phyloP scores from a whole-genome alignment of 2,888 invertebrate species.

The Tetragonula carbonaria region DNA sequence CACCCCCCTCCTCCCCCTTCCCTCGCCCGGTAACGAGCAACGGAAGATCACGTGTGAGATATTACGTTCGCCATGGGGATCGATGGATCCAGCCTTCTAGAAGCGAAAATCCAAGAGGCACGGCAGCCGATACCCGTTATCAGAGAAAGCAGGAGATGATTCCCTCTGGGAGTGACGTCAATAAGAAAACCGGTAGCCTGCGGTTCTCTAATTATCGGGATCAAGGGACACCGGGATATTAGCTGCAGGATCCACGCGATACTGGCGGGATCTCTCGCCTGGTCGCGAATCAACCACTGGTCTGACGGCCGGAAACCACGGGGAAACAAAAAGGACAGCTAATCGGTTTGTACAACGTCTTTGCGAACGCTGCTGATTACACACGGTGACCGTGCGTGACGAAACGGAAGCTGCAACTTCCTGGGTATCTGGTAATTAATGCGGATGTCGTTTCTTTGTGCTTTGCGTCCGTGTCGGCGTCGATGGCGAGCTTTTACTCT shows the following conservation, averaged over 20 bases:
- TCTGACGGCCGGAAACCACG: neutral
- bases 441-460: too few relatives aligned
- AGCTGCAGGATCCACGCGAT: slow-evolving; percentile 18
- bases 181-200: slow-evolving; percentile 36
- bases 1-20: too few relatives aligned
- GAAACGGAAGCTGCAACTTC: neutral
- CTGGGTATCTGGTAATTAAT: neutral
- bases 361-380: neutral
- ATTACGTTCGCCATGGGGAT: slow-evolving; percentile 30
- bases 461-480: too few relatives aligned
- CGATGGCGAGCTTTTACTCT: too few relatives aligned
- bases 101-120: slow-evolving; percentile 22
- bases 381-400: neutral
- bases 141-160: neutral
- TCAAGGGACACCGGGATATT: slow-evolving; percentile 20
- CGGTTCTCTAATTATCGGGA: slow-evolving; percentile 47
- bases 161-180: slow-evolving; percentile 37
- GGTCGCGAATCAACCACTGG: neutral
- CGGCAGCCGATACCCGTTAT: slow-evolving; percentile 39
- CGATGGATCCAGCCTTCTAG: neutral
- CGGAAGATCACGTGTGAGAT: slow-evolving; percentile 43
- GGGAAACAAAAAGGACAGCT: neutral
- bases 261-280: neutral
- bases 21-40: slow-evolving; percentile 10
- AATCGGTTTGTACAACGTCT: neutral